phyloP scores from a whole-genome alignment of 2,888 invertebrate genomes.

The Crioceris asparagi region DNA sequence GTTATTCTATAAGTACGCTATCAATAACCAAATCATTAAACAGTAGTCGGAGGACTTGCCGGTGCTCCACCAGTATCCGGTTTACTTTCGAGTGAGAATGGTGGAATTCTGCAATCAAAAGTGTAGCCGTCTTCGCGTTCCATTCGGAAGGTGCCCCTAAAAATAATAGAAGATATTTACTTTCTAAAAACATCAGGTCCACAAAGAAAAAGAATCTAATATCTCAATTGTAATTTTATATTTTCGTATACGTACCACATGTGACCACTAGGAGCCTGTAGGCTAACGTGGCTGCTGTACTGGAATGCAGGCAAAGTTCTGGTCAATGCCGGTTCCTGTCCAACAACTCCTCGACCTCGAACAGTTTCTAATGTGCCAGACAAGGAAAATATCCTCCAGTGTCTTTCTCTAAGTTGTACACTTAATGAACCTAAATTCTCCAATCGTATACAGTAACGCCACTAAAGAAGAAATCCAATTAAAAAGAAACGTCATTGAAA shows the following conservation, averaged over 20 bases:
- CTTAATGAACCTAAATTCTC: slow-evolving; percentile 86
- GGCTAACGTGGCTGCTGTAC: slow-evolving; percentile 93
- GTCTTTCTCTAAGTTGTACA: slow-evolving; percentile 90
- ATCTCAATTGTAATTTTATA: too few relatives aligned
- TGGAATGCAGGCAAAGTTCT: slow-evolving; percentile 88
- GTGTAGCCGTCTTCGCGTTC: slow-evolving; percentile 94
- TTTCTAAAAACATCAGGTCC: too few relatives aligned
- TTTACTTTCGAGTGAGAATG: slow-evolving; percentile 93
- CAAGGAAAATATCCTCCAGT: slow-evolving; percentile 95
- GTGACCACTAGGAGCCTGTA: slow-evolving; percentile 95
- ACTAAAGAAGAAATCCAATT: slow-evolving; percentile 44
- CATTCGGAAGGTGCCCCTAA: slow-evolving; percentile 92
- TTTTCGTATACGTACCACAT: slow-evolving; percentile 66
- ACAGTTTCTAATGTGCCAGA: slow-evolving; percentile 90
- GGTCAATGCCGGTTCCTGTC: slow-evolving; percentile 90
- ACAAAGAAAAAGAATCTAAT: slow-evolving; percentile 6
- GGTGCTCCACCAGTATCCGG: slow-evolving; percentile 59
- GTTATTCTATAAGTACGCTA: too few relatives aligned
- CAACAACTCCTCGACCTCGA: slow-evolving; percentile 92
- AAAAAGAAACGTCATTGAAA: neutral
- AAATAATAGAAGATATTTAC: too few relatives aligned
- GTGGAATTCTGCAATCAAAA: slow-evolving; percentile 95
- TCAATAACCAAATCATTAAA: slow-evolving; percentile 13
- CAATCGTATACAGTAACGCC: slow-evolving; percentile 95
- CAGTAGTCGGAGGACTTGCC: slow-evolving; percentile 32